Conservation (phyloP, 2,888 invertebrate genomes). For the Pheosia gnoma region DNA sequence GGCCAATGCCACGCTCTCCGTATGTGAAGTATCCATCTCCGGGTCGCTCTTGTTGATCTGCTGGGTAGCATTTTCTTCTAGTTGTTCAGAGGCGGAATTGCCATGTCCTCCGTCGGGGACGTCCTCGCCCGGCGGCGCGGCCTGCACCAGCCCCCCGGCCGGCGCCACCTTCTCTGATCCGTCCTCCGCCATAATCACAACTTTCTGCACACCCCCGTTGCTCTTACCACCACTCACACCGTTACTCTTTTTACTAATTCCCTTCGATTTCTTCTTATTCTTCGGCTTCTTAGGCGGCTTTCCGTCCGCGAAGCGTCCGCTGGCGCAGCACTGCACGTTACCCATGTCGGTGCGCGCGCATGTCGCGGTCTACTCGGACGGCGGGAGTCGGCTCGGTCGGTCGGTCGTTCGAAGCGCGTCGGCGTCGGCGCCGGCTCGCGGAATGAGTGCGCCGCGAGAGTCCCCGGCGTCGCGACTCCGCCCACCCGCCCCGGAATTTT, state of each 20-base stretch:
- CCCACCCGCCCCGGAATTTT: slow-evolving; percentile 78
- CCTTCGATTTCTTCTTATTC: slow-evolving; percentile 60
- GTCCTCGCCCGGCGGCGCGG: slow-evolving; percentile 50
- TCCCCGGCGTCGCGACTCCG: slow-evolving; percentile 68
- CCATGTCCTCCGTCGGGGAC: slow-evolving; percentile 22
- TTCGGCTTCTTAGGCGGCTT: slow-evolving; percentile 69
- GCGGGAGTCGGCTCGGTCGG: slow-evolving; percentile 78
- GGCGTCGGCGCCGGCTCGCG: slow-evolving; percentile 82
- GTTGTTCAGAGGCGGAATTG: slow-evolving; percentile 30
- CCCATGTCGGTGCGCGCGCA: slow-evolving; percentile 80
- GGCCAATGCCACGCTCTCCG: slow-evolving; percentile 72
- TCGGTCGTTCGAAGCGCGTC: slow-evolving; percentile 82
- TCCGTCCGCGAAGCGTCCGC: slow-evolving; percentile 73
- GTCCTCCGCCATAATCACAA: slow-evolving; percentile 71
- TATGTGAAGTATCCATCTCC: slow-evolving; percentile 56
- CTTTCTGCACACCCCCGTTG: slow-evolving; percentile 63
- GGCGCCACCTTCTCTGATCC: slow-evolving; percentile 63
- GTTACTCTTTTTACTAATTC: slow-evolving; percentile 67
- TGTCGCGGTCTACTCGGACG: slow-evolving; percentile 76
- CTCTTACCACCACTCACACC: slow-evolving; percentile 67
- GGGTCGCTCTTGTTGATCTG: slow-evolving; percentile 38
- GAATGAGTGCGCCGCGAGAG: slow-evolving; percentile 72
- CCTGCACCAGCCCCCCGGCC: slow-evolving; percentile 55
- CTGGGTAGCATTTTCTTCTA: slow-evolving; percentile 28
- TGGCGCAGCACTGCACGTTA: slow-evolving; percentile 83